A percentile compares a stretch with the other conserved stretches of the same genome.
These are phyloP conservation scores for Beroe forskalii DNA, from an alignment of 37 sponge, comb jelly and placozoan genomes.

Conservation along the genomic window DNA sequence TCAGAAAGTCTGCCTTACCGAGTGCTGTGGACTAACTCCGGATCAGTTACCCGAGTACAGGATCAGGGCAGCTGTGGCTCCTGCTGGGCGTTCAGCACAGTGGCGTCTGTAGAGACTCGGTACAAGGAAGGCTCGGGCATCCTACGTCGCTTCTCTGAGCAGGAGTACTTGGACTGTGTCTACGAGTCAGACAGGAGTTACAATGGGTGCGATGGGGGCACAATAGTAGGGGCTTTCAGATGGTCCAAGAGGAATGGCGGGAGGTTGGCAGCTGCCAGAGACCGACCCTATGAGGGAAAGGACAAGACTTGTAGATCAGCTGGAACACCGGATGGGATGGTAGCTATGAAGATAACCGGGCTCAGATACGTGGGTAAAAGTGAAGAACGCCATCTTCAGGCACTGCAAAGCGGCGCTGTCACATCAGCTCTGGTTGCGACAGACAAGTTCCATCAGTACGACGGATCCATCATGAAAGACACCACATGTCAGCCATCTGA, in stretches of 20 bases:
- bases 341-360: not conserved
- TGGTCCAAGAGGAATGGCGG: not conserved
- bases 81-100: too few relatives aligned
- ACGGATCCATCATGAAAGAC: not conserved
- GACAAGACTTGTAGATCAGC: slow-evolving; percentile 2
- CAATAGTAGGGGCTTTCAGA: not conserved
- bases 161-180: too few relatives aligned
- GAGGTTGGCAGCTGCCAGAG: not conserved
- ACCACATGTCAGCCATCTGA: not conserved
- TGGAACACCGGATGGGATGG: not conserved
- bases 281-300: slow-evolving; percentile 6
- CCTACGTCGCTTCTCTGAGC: too few relatives aligned
- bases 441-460: too few relatives aligned
- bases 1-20: too few relatives aligned
- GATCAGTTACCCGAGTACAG: too few relatives aligned
- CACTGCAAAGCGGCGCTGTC: not conserved
- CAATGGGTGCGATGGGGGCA: slow-evolving; percentile 23
- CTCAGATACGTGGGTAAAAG: not conserved
- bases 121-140: too few relatives aligned
- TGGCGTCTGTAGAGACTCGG: too few relatives aligned
- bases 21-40: too few relatives aligned
- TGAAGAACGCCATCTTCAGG: not conserved
- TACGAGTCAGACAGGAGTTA: too few relatives aligned
- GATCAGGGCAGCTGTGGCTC: too few relatives aligned
- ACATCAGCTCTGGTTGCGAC: slow-evolving; percentile 1